Base-by-base conservation (phyloP, 2,113 vertebrate species). In the Tachycineta bicolor region DNA sequence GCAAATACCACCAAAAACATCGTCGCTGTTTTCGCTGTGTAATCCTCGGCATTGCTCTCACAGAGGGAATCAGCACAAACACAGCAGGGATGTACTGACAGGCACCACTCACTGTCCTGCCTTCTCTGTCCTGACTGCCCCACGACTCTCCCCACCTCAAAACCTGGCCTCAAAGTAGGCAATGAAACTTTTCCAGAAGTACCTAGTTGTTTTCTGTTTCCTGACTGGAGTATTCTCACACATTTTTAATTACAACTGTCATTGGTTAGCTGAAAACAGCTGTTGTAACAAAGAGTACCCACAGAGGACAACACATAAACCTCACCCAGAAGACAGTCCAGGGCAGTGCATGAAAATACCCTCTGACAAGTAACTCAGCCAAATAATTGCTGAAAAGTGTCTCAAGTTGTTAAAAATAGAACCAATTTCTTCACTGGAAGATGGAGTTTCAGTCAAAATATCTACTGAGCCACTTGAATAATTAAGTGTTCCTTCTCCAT, bases 391-490 rank as follows among this genome's bases (percentile, higher is more conserved):
- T 76, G 43, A 39, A 75, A 56, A 67, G 26, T 11, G 58, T 47
- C 62, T 79, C 69, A 58, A 6, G 9, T 10, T 81, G 63, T 88
- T 80, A 96, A 91, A 96, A 96, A 92, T 24, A 89, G 77, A 95
- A 87, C 15, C 50, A 41, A 89, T 83, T 95, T 93, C 70, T 96
- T 59, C 31, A 75, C 33, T 49, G 49, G 53, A 70, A 95, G 69
- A 90, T 56, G 59, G 55, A 82, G n/a, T 76, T 92, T 82, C 73
- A 89, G 91, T 39, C 80, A 83, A 95, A 96, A 90, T 85, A 93
- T 58, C 71, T 74, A 90, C 55, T 24, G 34, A 95, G 43, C 41
- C 58, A 77, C 81, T 80, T 63, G 26, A 92, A 76, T 87, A 96
- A 90, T 75, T 78, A 94, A 81, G 60, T 68, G 52, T 49, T 81